These are phyloP conservation scores for Thecophora atra DNA, from an alignment of 2,888 invertebrate genomes.

Conservation along the genomic window DNA sequence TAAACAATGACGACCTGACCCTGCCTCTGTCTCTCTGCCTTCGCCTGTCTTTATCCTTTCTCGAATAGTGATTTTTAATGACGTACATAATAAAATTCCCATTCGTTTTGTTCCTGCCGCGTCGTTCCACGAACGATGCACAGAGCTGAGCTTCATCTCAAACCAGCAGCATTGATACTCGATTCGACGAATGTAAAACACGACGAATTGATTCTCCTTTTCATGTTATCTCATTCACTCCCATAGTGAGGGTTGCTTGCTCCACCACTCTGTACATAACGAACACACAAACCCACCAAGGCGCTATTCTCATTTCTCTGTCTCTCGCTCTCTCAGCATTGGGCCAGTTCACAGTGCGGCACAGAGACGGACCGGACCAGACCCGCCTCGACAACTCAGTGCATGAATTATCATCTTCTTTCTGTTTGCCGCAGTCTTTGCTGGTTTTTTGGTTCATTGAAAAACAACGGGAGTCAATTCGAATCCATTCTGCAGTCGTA, in stretches of 20 bases:
- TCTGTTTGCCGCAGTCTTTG: slow-evolving; percentile 45
- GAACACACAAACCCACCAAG: slow-evolving; percentile 33
- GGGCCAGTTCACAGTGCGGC: neutral
- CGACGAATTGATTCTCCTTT: slow-evolving; percentile 49
- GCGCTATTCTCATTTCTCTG: too few relatives aligned
- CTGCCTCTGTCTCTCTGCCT: slow-evolving; percentile 9
- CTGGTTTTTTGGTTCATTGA: slow-evolving; percentile 47
- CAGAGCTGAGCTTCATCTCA: neutral
- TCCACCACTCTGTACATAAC: neutral
- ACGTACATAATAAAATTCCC: slow-evolving; percentile 66
- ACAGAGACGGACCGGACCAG: slow-evolving; percentile 9
- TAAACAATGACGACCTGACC: slow-evolving; percentile 21
- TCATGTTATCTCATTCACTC: slow-evolving; percentile 46
- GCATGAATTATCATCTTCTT: slow-evolving; percentile 33
- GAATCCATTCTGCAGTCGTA: slow-evolving; percentile 64
- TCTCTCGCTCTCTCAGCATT: slow-evolving; percentile 7
- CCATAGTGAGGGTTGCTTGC: slow-evolving; percentile 25
- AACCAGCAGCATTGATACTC: neutral
- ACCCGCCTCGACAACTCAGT: slow-evolving; percentile 41
- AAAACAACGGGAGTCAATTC: slow-evolving; percentile 56
- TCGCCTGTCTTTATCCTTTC: slow-evolving; percentile 14
- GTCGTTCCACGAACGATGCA: neutral
- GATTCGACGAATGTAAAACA: slow-evolving; percentile 53
- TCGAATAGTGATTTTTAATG: slow-evolving; percentile 63
- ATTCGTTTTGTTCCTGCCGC: slow-evolving; percentile 63